Evolutionary conservation across 2,797 vertebrate species (phyloP).

Genomic region (Pseudochromis fuscus): DNA sequence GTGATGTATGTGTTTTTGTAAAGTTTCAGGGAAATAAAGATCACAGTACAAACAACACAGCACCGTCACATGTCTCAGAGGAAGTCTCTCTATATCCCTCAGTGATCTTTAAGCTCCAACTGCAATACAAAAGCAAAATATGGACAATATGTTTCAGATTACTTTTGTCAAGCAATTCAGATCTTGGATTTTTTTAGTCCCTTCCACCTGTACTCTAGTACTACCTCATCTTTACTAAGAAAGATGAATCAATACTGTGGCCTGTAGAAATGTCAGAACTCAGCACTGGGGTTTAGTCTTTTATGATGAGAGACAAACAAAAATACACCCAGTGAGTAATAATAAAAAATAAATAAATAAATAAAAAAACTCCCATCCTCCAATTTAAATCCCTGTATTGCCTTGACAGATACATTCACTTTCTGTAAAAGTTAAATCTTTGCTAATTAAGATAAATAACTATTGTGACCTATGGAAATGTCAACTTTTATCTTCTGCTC

Average conservation of each 20-base stretch:
- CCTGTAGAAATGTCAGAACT: slow-evolving; percentile 14
- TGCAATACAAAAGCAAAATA: slow-evolving; percentile 20
- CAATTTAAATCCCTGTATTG: too few relatives aligned
- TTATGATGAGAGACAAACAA: too few relatives aligned
- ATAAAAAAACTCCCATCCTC: background rate
- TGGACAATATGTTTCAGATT: background rate
- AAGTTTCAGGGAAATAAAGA: too few relatives aligned
- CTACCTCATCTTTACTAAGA: background rate
- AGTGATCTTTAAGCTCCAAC: slow-evolving; percentile 11
- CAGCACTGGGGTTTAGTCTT: background rate
- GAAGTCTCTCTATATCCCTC: background rate
- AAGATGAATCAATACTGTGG: background rate
- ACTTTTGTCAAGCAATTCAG: slow-evolving; percentile 5
- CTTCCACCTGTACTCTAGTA: background rate
- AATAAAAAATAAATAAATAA: too few relatives aligned
- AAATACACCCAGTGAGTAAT: too few relatives aligned
- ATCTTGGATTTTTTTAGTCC: slow-evolving; percentile 1
- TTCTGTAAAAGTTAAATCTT: too few relatives aligned
- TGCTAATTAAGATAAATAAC: too few relatives aligned
- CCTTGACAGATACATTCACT: too few relatives aligned
- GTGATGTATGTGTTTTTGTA: too few relatives aligned
- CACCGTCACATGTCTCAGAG: background rate
- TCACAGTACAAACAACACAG: slow-evolving; percentile 1
- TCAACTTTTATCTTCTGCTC: slow-evolving; percentile 3
- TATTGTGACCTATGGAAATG: slow-evolving; percentile 4